phyloP scores from a whole-genome alignment of 2,888 invertebrate genomes.

The Mythimna loreyi region DNA sequence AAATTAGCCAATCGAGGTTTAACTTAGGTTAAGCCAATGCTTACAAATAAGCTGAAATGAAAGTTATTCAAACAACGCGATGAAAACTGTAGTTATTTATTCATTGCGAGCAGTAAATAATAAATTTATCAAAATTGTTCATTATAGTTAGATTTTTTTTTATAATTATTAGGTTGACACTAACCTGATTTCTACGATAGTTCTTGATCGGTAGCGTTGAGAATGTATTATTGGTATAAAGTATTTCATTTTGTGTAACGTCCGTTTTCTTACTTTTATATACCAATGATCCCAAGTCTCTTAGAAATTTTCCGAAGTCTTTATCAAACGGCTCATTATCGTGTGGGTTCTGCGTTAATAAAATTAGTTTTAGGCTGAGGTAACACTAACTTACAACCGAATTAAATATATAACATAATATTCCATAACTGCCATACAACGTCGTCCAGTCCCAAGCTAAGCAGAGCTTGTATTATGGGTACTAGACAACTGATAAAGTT shows the following conservation, averaged over 20 bases:
- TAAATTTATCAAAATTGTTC: neutral
- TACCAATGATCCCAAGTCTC: slow-evolving; percentile 70
- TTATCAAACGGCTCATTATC: slow-evolving; percentile 58
- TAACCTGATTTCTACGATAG: slow-evolving; percentile 62
- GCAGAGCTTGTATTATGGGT: no score
- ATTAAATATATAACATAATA: no score
- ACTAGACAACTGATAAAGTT: no score
- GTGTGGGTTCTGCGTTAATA: slow-evolving; percentile 34
- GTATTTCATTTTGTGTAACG: slow-evolving; percentile 4
- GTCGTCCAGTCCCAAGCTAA: no score
- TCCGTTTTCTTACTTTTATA: slow-evolving; percentile 65
- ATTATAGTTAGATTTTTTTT: no score
- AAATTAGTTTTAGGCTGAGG: slow-evolving; percentile 4
- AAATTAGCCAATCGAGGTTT: neutral
- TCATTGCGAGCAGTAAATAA: neutral
- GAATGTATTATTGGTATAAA: neutral
- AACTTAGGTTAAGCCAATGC: neutral
- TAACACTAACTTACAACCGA: slow-evolving; percentile 5
- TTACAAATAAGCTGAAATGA: neutral
- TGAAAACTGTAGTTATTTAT: neutral
- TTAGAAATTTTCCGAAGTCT: slow-evolving; percentile 72
- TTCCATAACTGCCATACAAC: no score
- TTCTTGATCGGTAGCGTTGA: slow-evolving; percentile 36
- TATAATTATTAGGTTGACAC: slow-evolving; percentile 36
- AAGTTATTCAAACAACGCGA: neutral